phyloP scores from a whole-genome alignment of 2,888 invertebrate species.

The Acanthopleura granulata region DNA sequence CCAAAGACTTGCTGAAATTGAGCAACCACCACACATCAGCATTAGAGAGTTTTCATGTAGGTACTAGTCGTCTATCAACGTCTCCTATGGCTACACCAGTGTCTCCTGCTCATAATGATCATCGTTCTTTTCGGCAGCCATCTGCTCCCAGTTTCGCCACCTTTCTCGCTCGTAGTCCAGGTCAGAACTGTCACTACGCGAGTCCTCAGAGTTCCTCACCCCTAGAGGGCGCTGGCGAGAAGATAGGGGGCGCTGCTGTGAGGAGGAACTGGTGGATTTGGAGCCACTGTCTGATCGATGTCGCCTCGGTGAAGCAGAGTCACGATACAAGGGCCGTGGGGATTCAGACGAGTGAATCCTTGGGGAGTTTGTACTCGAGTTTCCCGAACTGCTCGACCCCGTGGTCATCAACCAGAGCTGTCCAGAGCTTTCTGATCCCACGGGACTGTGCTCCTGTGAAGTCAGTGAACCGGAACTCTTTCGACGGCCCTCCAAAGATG shows the following conservation, averaged over 20 bases:
- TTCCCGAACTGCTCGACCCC: conserved; percentile 31
- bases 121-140: conserved; percentile 48
- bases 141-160: conserved; percentile 62
- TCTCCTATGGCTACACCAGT: conserved; percentile 45
- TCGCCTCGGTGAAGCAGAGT: background rate
- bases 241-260: conserved; percentile 19
- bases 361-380: conserved; percentile 45
- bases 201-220: conserved; percentile 40
- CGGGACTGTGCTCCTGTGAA: conserved; percentile 34
- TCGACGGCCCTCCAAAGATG: conserved; percentile 15
- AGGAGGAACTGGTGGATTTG: background rate
- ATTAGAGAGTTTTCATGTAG: too few species aligned
- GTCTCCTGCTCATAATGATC: conserved; percentile 62
- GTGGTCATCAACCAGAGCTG: conserved; percentile 39
- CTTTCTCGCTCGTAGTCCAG: conserved; percentile 37
- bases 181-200: conserved; percentile 50
- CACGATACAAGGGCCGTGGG: background rate
- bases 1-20: too few species aligned
- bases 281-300: background rate
- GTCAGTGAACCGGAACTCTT: conserved; percentile 25
- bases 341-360: conserved; percentile 28
- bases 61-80: too few species aligned
- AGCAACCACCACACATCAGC: too few species aligned
- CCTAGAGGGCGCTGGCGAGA: conserved; percentile 45
- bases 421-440: conserved; percentile 40